Base-by-base conservation (phyloP, 2,888 invertebrate genomes). In the Coleophora deauratella region DNA sequence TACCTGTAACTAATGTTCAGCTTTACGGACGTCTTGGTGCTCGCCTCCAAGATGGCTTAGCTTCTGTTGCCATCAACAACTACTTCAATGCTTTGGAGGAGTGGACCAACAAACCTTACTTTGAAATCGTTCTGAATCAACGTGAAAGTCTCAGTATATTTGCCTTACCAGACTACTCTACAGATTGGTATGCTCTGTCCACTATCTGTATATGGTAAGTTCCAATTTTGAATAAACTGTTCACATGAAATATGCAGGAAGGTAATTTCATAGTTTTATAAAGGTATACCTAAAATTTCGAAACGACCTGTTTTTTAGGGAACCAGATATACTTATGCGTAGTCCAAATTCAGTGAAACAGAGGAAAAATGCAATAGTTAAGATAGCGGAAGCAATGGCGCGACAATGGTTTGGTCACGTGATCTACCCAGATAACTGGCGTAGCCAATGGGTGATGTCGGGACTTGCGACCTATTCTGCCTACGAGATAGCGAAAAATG, bases 371-470 rank as follows among this genome's bases (percentile, higher is more conserved):
- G 72, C 64, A 0, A 73, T 88, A 0, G 59, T 85, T 0, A 79
- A 86, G 3, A 84, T 90, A 30, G 87, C 90, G 0, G 90, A 92
- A 62, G 91, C 91, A 44, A 73, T 91, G 44, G 77, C 91, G 0
- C 91, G 89, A 49, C 90, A 90, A 67, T 92, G 91, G 91, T 91
- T 91, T 54, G 91, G 91, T 3, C 88, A 88, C 54, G 73, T 88
- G 9, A 72, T 91, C 7, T 88, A 84, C 13, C 86, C 88, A 0
- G 66, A 81, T 33, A 91, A 90, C 82, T 91, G 90, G 90, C 68
- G 78, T 4, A 76, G 76, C 44, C 77, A 88, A n/a, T 91, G 90
- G 89, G 68, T 91, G 0, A 82, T 87, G 27, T 84, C 88, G 50
- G 91, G 87, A 0, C 78, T 91, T 15, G 86, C 86, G 0, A 71